Conservation (phyloP, 2,888 invertebrate species). For the Lissocephala sabroskyi region DNA sequence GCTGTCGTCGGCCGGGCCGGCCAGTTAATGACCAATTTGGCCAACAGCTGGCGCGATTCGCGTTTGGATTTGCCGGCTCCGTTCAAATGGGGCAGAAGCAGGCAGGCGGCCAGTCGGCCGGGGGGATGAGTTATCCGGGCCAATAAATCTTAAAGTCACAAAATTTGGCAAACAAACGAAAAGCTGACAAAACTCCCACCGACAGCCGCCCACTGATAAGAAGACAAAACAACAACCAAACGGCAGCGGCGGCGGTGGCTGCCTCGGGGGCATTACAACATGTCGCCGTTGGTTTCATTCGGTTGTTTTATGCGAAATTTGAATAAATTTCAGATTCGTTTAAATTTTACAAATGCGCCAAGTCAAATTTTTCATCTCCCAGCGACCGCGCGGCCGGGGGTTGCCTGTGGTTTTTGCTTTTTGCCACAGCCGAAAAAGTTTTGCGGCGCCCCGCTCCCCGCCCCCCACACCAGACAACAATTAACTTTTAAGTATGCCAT, state of each 20-base stretch:
- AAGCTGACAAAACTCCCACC: constrained; percentile 7
- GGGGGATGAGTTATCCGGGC: constrained; percentile 7
- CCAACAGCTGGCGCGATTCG: constrained; percentile 59
- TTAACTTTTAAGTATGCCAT: constrained; percentile 65
- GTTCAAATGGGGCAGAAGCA: too few species aligned
- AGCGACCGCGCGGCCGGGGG: neutral
- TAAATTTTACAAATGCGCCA: constrained; percentile 5
- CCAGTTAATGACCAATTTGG: constrained; percentile 62
- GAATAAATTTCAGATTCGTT: constrained; percentile 59
- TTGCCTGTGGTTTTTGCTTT: neutral
- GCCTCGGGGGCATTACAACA: too few species aligned
- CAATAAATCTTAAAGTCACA: constrained; percentile 58
- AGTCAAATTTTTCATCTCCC: neutral
- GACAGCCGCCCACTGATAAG: neutral
- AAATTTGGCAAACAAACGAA: constrained; percentile 40
- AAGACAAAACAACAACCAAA: neutral
- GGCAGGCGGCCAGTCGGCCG: too few species aligned
- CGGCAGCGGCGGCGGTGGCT: too few species aligned
- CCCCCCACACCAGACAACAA: constrained; percentile 49
- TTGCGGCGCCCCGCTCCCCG: too few species aligned
- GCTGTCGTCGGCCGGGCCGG: constrained; percentile 31
- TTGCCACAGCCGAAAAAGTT: too few species aligned
- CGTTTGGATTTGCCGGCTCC: constrained; percentile 35
- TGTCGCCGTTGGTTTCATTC: constrained; percentile 36
- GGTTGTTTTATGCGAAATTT: constrained; percentile 45